These are phyloP conservation scores for Gasterosteus nipponicus DNA, from an alignment of 2,113 vertebrate species.

Conservation along the genomic window DNA sequence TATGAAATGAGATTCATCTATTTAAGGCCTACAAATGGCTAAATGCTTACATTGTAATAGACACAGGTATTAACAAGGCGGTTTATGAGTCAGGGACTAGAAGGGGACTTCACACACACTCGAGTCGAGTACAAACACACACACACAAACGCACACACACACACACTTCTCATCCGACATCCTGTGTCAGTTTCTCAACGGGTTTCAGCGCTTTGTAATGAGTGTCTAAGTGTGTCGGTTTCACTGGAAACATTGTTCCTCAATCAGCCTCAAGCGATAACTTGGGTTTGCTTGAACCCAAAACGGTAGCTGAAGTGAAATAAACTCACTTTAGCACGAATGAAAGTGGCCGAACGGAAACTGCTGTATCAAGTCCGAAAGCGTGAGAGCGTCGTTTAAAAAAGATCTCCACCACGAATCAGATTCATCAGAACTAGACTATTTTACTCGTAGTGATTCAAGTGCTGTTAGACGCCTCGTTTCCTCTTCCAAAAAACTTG, in stretches of 20 bases:
- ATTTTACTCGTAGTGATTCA: not conserved
- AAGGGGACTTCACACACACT: not conserved
- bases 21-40: not conserved
- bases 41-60: conserved; percentile 1
- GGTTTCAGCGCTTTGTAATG: conserved; percentile 32
- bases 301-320: conserved; percentile 9
- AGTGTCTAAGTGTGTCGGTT: not conserved
- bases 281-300: not conserved
- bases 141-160: not conserved
- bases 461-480: conserved; percentile 16
- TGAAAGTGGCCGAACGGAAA: not conserved
- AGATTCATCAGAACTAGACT: not conserved
- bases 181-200: conserved; percentile 67
- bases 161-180: conserved; percentile 55
- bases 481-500: conserved; percentile 38
- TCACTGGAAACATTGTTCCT: conserved; percentile 23
- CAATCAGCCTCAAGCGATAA: conserved; percentile 2
- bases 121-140: not conserved
- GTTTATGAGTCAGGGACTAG: conserved; percentile 4
- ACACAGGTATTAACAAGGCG: conserved; percentile 9
- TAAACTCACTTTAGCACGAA: not conserved
- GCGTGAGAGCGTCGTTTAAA: not conserved
- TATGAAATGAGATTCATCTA: too few relatives aligned
- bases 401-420: not conserved
- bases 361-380: not conserved